A percentile compares a stretch with the other conserved stretches of the same genome.
Evolutionary conservation across 92 coral and sea anemone genomes (phyloP).

Genomic region (Anthopleura xanthogrammica): DNA sequence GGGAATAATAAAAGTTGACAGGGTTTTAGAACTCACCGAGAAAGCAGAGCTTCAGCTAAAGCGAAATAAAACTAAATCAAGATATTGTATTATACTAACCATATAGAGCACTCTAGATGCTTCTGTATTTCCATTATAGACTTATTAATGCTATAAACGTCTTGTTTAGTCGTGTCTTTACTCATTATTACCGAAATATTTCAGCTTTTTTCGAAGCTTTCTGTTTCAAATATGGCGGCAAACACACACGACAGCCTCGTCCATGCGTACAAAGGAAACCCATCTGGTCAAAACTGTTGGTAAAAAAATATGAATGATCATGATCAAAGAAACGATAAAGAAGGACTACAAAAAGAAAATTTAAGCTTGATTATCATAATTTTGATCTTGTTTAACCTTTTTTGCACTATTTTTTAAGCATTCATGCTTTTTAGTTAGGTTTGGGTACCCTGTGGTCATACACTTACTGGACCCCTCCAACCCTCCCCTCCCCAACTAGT

Average conservation of each 20-base stretch:
- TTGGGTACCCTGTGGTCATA: not conserved
- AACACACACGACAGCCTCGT: slow-evolving; percentile 1
- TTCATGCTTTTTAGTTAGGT: not conserved
- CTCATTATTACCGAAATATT: not conserved
- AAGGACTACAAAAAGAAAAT: not conserved
- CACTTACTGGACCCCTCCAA: not conserved
- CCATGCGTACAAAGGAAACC: not conserved
- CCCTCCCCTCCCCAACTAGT: not conserved
- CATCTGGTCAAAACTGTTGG: not conserved
- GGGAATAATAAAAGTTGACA: not conserved
- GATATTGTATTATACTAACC: slow-evolving; percentile 46
- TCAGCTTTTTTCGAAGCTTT: not conserved
- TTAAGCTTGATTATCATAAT: not conserved
- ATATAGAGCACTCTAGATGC: slow-evolving; percentile 90
- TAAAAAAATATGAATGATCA: not conserved
- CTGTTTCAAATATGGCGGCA: slow-evolving; percentile 13
- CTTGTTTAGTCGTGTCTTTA: not conserved
- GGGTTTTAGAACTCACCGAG: too few relatives aligned
- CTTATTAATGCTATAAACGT: slow-evolving; percentile 31
- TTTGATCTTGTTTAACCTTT: not conserved
- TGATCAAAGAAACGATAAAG: not conserved
- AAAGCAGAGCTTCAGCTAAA: too few relatives aligned
- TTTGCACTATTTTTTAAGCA: not conserved
- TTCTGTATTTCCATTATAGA: slow-evolving; percentile 82
- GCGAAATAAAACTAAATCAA: not conserved